Conservation (phyloP, 2,888 invertebrate genomes). For the Synanthedon andrenaeformis region DNA sequence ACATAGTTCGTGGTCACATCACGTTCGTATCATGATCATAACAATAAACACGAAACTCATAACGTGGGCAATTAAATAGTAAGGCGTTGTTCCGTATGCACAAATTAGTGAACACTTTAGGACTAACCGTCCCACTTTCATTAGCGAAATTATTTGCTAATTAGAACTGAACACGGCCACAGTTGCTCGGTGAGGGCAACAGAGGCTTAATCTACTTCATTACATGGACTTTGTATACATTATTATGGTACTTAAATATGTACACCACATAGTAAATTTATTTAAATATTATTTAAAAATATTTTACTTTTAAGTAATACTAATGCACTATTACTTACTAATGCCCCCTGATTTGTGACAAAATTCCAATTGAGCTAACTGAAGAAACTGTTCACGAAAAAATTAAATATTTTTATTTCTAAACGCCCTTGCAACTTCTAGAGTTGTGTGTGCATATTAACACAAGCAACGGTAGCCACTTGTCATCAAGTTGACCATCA, state of each 20-base stretch:
- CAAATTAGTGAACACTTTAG: constrained; percentile 26
- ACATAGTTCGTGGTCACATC: constrained; percentile 13
- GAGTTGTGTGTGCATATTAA: no score
- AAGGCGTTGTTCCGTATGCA: constrained; percentile 7
- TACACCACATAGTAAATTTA: no score
- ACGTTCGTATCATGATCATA: constrained; percentile 14
- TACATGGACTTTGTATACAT: constrained; percentile 43
- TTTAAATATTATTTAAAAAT: no score
- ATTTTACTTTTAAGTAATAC: no score
- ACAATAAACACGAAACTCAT: constrained; percentile 17
- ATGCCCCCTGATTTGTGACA: no score
- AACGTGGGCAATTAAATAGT: constrained; percentile 8
- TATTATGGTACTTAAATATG: constrained; percentile 24
- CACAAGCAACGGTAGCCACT: no score
- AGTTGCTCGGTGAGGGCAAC: constrained; percentile 33
- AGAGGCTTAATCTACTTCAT: constrained; percentile 47
- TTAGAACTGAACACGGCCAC: constrained; percentile 44
- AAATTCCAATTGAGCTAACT: neutral
- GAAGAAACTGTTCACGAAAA: no score
- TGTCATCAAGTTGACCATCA: no score
- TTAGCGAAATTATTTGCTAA: constrained; percentile 58
- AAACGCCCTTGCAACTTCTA: no score
- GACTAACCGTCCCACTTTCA: constrained; percentile 35
- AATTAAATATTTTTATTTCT: no score
- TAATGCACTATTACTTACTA: no score